These are phyloP conservation scores for Oryzias curvinotus DNA, from an alignment of 2,113 vertebrate species.

Conservation along the genomic window DNA sequence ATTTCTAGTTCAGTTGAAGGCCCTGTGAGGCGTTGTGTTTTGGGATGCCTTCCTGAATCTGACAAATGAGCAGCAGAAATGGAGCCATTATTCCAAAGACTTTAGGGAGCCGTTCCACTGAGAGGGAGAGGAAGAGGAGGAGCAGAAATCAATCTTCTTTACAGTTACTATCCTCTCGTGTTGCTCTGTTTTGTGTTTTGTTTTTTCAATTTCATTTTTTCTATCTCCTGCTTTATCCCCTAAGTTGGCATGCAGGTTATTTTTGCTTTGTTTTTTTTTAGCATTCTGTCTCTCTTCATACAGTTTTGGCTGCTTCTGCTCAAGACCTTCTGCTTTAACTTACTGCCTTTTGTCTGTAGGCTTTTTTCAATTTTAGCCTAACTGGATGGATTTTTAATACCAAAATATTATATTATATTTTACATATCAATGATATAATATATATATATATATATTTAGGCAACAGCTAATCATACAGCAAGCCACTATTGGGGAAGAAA, in stretches of 20 bases:
- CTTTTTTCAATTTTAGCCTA: no score
- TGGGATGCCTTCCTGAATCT: conserved; percentile 55
- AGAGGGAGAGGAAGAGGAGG: conserved; percentile 52
- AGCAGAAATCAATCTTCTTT: conserved; percentile 76
- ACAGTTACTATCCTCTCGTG: conserved; percentile 22
- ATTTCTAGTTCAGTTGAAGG: conserved; percentile 48
- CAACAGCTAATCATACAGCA: no score
- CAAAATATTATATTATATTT: no score
- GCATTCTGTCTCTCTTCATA: background rate
- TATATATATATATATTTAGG: no score
- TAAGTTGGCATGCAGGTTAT: background rate
- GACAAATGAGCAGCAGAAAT: conserved; percentile 63
- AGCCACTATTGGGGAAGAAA: no score
- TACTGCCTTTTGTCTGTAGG: no score
- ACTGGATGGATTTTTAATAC: no score
- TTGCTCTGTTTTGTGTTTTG: conserved; percentile 12
- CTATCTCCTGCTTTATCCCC: background rate
- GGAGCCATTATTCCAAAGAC: conserved; percentile 68
- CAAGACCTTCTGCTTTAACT: no score
- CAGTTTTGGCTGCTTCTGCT: no score
- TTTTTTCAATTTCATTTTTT: conserved; percentile 17
- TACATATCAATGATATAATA: no score
- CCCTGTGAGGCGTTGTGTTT: conserved; percentile 55
- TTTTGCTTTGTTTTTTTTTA: background rate
- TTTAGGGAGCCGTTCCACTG: conserved; percentile 53